Evolutionary conservation across 2,888 invertebrate genomes (phyloP).

Genomic region (Rhagonycha lutea): DNA sequence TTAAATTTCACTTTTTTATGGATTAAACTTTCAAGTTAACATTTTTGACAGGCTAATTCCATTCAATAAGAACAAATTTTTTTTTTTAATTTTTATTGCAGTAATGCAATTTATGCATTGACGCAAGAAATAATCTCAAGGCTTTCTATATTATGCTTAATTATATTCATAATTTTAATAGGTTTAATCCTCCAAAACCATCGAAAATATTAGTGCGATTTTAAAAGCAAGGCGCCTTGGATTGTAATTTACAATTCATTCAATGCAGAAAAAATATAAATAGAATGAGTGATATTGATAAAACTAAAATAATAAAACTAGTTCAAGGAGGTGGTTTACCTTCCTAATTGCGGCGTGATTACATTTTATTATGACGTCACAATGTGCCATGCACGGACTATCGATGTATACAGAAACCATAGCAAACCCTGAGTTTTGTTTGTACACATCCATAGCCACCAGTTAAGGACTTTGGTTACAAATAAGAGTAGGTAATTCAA

Average conservation of each 20-base stretch:
- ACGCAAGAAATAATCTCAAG: too few relatives aligned
- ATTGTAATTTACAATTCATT: not conserved
- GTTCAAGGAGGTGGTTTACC: constrained; percentile 40
- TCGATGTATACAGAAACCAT: constrained; percentile 6
- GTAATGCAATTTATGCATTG: too few relatives aligned
- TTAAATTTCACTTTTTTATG: too few relatives aligned
- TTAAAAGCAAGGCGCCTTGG: not conserved
- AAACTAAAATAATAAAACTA: constrained; percentile 42
- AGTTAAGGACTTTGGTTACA: not conserved
- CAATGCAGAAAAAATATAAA: constrained; percentile 35
- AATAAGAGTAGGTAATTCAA: not conserved
- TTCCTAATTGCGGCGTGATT: constrained; percentile 41
- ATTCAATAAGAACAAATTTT: too few relatives aligned
- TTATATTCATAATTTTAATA: too few relatives aligned
- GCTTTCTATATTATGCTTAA: too few relatives aligned
- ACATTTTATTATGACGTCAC: constrained; percentile 39
- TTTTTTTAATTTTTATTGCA: too few relatives aligned
- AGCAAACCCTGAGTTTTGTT: constrained; percentile 24
- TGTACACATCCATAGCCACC: constrained; percentile 26
- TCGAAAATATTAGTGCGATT: too few relatives aligned
- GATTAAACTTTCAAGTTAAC: too few relatives aligned
- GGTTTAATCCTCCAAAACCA: too few relatives aligned
- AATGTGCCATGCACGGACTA: constrained; percentile 31
- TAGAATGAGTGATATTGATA: constrained; percentile 40
- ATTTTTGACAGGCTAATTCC: too few relatives aligned